Evolutionary conservation across 2,113 vertebrate species (phyloP).

Genomic region (Aspidoscelis tigris): DNA sequence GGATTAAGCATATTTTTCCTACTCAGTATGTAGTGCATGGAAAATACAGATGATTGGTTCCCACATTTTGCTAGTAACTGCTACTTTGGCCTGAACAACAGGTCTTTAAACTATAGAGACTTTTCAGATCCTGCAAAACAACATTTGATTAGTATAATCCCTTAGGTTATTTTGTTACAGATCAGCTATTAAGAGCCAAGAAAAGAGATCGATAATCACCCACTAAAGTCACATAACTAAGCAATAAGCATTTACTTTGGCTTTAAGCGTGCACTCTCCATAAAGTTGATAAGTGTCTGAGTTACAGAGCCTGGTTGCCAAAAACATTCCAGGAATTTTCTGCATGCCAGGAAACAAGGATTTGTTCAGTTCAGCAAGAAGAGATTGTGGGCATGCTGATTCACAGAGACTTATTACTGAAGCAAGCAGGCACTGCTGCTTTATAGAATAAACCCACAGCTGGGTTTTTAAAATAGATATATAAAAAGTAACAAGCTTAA

Average conservation of each 20-base stretch:
- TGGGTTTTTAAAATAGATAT: neutral
- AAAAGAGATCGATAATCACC: slow-evolving; percentile 9
- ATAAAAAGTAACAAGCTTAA: neutral
- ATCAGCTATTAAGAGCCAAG: neutral
- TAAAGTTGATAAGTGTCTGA: slow-evolving; percentile 38
- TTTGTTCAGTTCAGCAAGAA: neutral
- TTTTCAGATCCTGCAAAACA: slow-evolving; percentile 9
- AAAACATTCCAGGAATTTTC: slow-evolving; percentile 36
- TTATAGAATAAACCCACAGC: neutral
- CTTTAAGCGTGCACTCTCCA: neutral
- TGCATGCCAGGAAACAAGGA: neutral
- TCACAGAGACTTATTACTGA: neutral
- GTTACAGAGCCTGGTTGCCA: slow-evolving; percentile 2
- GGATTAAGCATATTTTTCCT: neutral
- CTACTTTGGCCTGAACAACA: neutral
- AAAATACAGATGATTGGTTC: neutral
- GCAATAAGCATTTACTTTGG: slow-evolving; percentile 28
- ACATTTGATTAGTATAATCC: neutral
- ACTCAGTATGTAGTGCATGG: neutral
- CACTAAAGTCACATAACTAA: neutral
- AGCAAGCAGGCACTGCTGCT: neutral
- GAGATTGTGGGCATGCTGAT: neutral
- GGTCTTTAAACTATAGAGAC: neutral
- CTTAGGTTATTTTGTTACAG: neutral
- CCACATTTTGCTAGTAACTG: neutral